A percentile compares a stretch with the other conserved stretches of the same genome.
Evolutionary conservation across 2,888 invertebrate species (phyloP).

Genomic region (Brachylomia viminalis): DNA sequence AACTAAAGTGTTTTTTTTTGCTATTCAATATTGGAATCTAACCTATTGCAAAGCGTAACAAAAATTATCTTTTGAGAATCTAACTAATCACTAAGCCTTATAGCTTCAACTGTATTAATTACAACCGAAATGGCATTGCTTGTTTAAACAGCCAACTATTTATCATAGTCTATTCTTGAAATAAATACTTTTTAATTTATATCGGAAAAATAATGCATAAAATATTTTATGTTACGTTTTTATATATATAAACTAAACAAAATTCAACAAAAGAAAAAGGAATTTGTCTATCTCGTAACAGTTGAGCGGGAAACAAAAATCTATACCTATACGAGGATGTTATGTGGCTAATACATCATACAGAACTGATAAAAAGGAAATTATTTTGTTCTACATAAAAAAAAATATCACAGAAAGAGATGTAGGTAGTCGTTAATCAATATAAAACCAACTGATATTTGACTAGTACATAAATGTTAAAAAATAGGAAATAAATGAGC

Average conservation of each 20-base stretch:
- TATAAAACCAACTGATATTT: conserved; percentile 81
- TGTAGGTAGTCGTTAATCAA: conserved; percentile 76
- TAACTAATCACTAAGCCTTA: conserved; percentile 86
- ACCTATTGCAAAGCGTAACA: conserved; percentile 85
- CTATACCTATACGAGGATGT: conserved; percentile 79
- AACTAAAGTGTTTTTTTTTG: conserved; percentile 80
- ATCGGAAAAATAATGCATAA: conserved; percentile 55
- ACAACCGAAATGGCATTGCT: conserved; percentile 78
- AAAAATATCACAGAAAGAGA: conserved; percentile 86
- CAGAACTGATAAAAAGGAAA: conserved; percentile 71
- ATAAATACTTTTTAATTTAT: conserved; percentile 65
- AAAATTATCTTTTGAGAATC: conserved; percentile 85
- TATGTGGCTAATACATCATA: conserved; percentile 85
- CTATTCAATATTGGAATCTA: conserved; percentile 82
- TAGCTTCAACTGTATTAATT: conserved; percentile 75
- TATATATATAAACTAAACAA: conserved; percentile 64
- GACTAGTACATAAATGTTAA: conserved; percentile 84
- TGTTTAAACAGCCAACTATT: conserved; percentile 64
- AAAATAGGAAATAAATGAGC: conserved; percentile 76
- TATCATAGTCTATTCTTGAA: conserved; percentile 52
- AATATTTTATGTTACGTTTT: conserved; percentile 56
- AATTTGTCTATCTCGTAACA: conserved; percentile 69
- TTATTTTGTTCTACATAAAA: conserved; percentile 84
- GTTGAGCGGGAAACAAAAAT: conserved; percentile 71
- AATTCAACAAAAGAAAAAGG: conserved; percentile 62